These are phyloP conservation scores for Takifugu rubripes DNA, from an alignment of 2,797 vertebrate species.

Conservation along the genomic window DNA sequence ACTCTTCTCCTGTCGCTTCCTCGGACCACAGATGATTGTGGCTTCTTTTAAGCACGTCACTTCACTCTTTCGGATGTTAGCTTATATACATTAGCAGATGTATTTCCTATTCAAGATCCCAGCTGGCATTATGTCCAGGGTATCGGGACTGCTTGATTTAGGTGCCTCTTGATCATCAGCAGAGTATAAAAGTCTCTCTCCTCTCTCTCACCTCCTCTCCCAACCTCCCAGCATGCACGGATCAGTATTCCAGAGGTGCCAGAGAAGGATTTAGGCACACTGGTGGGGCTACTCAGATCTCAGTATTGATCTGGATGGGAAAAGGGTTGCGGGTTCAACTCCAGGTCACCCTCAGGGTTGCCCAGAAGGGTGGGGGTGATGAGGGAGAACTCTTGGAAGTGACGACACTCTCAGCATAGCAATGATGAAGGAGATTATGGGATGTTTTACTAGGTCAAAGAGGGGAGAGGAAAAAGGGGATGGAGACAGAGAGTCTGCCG, in stretches of 20 bases:
- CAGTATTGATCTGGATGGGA: slow-evolving; percentile 66
- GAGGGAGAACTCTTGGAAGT: slow-evolving; percentile 65
- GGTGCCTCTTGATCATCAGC: slow-evolving; percentile 2
- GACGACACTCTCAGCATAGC: slow-evolving; percentile 57
- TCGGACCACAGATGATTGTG: too few species aligned
- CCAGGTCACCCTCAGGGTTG: slow-evolving; percentile 67
- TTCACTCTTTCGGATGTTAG: too few species aligned
- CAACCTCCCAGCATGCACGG: slow-evolving; percentile 27
- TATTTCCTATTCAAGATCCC: too few species aligned
- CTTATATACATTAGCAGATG: too few species aligned
- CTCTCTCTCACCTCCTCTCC: slow-evolving; percentile 1
- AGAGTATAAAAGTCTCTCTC: slow-evolving; percentile 20
- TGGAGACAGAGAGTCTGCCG: slow-evolving; percentile 18
- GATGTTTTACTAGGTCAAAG: slow-evolving; percentile 63
- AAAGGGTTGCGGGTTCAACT: slow-evolving; percentile 68
- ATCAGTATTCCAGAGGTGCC: slow-evolving; percentile 63
- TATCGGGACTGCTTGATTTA: slow-evolving; percentile 12
- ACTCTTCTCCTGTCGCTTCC: too few species aligned
- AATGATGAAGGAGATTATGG: slow-evolving; percentile 68
- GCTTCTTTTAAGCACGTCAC: too few species aligned
- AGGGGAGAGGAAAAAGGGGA: slow-evolving; percentile 33
- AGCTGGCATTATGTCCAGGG: too few species aligned
- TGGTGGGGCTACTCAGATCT: slow-evolving; percentile 65
- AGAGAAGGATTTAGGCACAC: slow-evolving; percentile 63
- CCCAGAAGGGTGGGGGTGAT: slow-evolving; percentile 54